Evolutionary conservation across 2,113 vertebrate species (phyloP).

Genomic region (Cnemophilus loriae): DNA sequence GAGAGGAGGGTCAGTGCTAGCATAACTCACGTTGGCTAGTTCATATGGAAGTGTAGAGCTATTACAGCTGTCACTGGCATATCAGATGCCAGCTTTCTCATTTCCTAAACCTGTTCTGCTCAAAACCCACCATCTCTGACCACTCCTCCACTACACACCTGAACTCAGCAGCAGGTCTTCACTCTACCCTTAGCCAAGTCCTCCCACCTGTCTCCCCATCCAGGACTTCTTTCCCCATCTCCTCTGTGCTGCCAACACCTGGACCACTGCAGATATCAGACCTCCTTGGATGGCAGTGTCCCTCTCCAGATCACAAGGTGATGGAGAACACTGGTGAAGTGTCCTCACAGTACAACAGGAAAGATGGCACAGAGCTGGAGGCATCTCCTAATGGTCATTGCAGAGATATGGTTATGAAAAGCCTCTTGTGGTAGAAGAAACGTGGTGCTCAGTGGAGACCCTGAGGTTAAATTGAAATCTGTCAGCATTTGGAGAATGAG

Average conservation of each 20-base stretch:
- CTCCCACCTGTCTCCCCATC: not conserved
- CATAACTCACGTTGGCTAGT: not conserved
- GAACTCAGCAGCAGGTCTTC: not conserved
- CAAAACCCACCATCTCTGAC: not conserved
- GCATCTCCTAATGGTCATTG: not conserved
- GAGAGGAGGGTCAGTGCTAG: not conserved
- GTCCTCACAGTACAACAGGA: not conserved
- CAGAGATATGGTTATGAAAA: not conserved
- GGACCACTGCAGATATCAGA: not conserved
- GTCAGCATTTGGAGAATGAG: not conserved
- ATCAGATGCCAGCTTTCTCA: not conserved
- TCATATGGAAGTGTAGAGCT: not conserved
- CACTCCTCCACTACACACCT: not conserved
- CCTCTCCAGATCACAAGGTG: not conserved
- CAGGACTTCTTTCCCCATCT: not conserved
- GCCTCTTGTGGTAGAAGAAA: not conserved
- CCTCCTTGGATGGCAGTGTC: rapidly evolving
- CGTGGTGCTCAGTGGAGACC: not conserved
- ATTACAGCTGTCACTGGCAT: not conserved
- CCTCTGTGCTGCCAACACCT: not conserved
- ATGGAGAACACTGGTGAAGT: not conserved
- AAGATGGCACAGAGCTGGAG: not conserved
- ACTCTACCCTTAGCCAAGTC: not conserved
- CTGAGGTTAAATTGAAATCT: not conserved
- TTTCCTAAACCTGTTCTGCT: not conserved